Base-by-base conservation (phyloP, 2,113 vertebrate genomes). In the Archocentrus centrarchus region DNA sequence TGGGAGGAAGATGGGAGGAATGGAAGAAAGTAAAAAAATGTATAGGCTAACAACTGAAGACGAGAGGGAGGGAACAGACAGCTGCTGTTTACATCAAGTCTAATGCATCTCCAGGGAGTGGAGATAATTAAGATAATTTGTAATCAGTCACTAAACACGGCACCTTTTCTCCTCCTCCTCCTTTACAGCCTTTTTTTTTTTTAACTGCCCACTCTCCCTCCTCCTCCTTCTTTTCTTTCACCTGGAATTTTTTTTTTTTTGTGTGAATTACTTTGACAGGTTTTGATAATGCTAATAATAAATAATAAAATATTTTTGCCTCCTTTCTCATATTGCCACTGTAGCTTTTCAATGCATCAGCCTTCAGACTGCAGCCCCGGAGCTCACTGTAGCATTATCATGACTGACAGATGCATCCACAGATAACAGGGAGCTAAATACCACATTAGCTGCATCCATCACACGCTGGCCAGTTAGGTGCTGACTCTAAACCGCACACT, bases 111-210 rank as follows among this genome's bases (percentile, higher is more conserved):
- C 58, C 6, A 27, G 79, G 82, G 88, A 84, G 18, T 10, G 7
- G 44, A 62, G 76, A 76, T 80, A 89, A 90, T 88, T 81, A 80
- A 70, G 68, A 81, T 83, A 22, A 84, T 93, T 85, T 70, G 63
- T 76, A 85, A 88, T 89, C 84, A 82, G 83, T 82, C 80, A 76
- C 63, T 20, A 80, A 68, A 41, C 47, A 50, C 35, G 50, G 13
- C 22, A 58, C 63, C 53, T 17, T 73, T 53, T 58, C 68, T 73
- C 32, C 82, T 24, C 47, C 59, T 62, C 32, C 64, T 35, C 57
- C 32, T 41, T 59, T 47, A 30, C 41, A 63, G 32, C 32, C 61
- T 13, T 35, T 47, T 53, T 41, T 59, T 75, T 41, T 59, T 75
- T 15, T 24, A 14, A 47, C 17, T 73, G 68, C 47, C 47, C n/a